Conservation (phyloP, 2,888 invertebrate species). For the Cataglyphis rosenhaueri region DNA sequence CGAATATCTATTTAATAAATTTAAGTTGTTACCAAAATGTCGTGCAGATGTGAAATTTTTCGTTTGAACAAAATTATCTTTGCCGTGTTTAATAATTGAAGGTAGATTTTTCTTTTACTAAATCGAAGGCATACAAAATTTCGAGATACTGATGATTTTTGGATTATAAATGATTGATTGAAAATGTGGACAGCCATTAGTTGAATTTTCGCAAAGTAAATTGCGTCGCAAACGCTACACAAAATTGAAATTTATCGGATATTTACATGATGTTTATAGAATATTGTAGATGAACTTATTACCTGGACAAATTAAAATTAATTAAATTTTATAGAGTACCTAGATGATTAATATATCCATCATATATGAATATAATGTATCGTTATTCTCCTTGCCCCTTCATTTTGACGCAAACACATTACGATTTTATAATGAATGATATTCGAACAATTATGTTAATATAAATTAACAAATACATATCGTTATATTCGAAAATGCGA, state of each 20-base stretch:
- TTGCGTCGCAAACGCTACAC: not conserved
- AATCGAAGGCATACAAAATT: not conserved
- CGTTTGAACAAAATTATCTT: not conserved
- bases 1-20: not conserved
- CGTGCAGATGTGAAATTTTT: not conserved
- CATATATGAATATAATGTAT: not conserved
- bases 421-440: not conserved
- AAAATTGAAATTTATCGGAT: not conserved
- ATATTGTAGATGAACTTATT: not conserved
- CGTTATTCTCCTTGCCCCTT: no score
- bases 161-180: not conserved
- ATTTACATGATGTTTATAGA: not conserved
- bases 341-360: not conserved
- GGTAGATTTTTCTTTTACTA: not conserved
- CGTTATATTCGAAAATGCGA: not conserved
- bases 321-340: not conserved
- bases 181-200: not conserved
- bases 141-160: not conserved
- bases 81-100: not conserved
- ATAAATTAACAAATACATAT: constrained; percentile 11
- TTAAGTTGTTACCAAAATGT: not conserved
- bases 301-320: not conserved
- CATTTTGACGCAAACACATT: not conserved
- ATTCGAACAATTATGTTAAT: constrained; percentile 1
- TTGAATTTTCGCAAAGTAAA: not conserved